Evolutionary conservation across 64 coral and sea anemone genomes (phyloP).

Genomic region (Montipora sp.): DNA sequence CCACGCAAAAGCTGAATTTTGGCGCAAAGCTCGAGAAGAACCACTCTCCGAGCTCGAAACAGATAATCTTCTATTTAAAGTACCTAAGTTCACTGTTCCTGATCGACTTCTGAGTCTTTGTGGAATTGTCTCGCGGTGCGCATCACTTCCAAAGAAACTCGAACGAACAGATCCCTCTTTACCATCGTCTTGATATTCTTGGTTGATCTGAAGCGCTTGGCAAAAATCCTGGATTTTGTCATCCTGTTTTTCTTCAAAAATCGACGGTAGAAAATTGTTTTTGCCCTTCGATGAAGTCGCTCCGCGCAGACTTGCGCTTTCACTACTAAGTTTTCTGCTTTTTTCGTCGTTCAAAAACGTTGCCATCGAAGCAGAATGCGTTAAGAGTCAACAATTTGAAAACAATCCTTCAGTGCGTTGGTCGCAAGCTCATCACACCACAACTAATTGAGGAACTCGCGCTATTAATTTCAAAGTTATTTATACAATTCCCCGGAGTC

Average conservation of each 20-base stretch:
- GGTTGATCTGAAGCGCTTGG: conserved; percentile 3
- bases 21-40: conserved; percentile 1
- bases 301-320: not conserved
- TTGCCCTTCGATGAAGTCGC: not conserved
- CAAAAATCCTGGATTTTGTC: conserved; percentile 41
- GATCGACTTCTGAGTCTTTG: not conserved
- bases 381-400: not conserved
- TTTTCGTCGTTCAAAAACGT: conserved; percentile 11
- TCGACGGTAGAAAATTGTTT: conserved; percentile 32
- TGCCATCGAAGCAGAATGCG: not conserved
- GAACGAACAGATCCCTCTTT: not conserved
- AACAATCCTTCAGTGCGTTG: not conserved
- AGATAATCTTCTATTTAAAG: not conserved
- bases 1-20: not conserved
- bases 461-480: not conserved
- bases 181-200: not conserved
- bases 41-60: not conserved
- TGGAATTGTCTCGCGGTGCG: not conserved
- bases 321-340: too few relatives aligned
- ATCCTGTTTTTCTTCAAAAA: conserved; percentile 40
- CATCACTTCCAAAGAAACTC: not conserved
- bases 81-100: not conserved
- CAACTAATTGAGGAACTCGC: not conserved
- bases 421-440: not conserved
- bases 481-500: not conserved